Base-by-base conservation (phyloP, 2,113 vertebrate genomes). In the Periophthalmus modestus region DNA sequence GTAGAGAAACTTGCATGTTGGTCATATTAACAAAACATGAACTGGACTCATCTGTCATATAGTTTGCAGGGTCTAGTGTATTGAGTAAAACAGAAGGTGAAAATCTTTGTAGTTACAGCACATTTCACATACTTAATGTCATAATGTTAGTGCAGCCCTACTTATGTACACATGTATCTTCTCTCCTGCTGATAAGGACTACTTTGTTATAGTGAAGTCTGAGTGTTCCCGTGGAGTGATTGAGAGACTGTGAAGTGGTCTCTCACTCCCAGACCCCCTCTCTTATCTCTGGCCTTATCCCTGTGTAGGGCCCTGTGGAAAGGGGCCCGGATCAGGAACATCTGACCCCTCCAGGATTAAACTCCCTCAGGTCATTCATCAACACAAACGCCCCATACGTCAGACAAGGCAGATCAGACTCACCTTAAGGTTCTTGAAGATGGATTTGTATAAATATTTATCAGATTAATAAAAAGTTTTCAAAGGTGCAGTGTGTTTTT, bases 341-440 rank as follows among this genome's bases (percentile, higher is more conserved):
- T 36, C 55, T 83, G 85, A 83, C 75, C 77, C 66, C 71, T 55
- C 66, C 71, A 24, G 77, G 81, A 80, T 83, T 65, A 77, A 61
- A 71, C 15, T 69, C 19, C 67, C 16, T 39, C 43, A 74, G 80
- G 75, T 80, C 1, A 73, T 77, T 79, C 82, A 78, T 74, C 14
- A 69, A 46, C 65, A 54, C 54, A 36, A 69, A 72, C 1, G 59
- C 52, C 73, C 21, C 66, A 24, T 65, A 62, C 70, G 55, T 59
- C n/a, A 61, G 65, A 79, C 7, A 47, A 61, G 28, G 50, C 43
- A 69, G 24, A 28, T 18, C 15, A 39, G 3, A 19, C 50, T 52
- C 50, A 52, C 5, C 5, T 19, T 52, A 52, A 52, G 50, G 47
- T 48, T 48, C 14, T n/a, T 39, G 36, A 39, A 39, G 5, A 43